Base-by-base conservation (phyloP, 2,113 vertebrate genomes). In the Chionodraco myersi region DNA sequence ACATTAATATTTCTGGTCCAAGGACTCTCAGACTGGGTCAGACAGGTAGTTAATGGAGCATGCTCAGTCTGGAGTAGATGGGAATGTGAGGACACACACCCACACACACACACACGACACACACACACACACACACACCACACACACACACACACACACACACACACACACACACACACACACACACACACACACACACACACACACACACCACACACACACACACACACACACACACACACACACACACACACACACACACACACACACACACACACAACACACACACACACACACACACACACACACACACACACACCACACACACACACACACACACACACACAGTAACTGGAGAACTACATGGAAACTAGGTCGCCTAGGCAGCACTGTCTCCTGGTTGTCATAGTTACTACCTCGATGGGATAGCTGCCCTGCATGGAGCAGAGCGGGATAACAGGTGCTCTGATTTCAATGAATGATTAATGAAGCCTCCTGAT, bases 391-490 rank as follows among this genome's bases (percentile, higher is more conserved):
- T 83, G 85, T 88, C 92, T 92, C 86, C 73, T 75, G 72, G 92
- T 94, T 92, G 93, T 93, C 90, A 93, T 94, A 90, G 93, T 92
- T 92, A 94, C 93, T 89, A 89, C 90, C 90, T 92, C 83, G 3
- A 77, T 80, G 80, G 89, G 89, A 87, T 90, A 72, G 81, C 88
- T 89, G 87, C 82, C 89, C 86, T 83, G 83, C 76, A 66, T 68
- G 76, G 75, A 87, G 75, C 72, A 44, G 61, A 68, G 79, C 10
- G 2, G 63, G 68, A 90, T 87, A 92, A 91, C 93, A 93, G 89
- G 90, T 92, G 89, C 81, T 92, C 88, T 79, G 88, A 90, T 90
- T 90, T 83, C 79, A 87, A 91, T 91, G 82, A 93, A 93, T 89
- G 91, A 93, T 93, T 92, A 92, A 93, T 93, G 90, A 88, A 64